These are phyloP conservation scores for Morone chrysops DNA, from an alignment of 2,113 vertebrate species.

Conservation along the genomic window DNA sequence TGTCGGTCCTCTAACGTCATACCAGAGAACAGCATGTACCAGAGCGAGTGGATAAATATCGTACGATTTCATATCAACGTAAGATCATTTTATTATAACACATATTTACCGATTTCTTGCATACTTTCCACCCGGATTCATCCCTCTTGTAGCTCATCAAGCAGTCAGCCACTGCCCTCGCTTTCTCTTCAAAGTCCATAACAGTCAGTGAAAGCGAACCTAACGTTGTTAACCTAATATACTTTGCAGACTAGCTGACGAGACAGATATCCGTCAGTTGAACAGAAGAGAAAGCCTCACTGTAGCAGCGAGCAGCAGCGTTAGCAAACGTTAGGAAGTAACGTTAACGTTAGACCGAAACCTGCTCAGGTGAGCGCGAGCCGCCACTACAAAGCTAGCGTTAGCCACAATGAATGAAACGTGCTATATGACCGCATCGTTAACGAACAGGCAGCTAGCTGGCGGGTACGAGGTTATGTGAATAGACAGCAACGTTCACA, in stretches of 20 bases:
- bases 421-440: conserved; percentile 11
- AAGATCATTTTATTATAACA: too few relatives aligned
- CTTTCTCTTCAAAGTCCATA: conserved; percentile 83
- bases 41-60: background rate
- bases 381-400: conserved; percentile 29
- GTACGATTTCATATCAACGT: background rate
- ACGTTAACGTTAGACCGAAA: background rate
- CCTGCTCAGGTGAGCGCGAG: conserved; percentile 22
- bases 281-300: background rate
- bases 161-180: conserved; percentile 83
- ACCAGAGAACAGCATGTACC: background rate
- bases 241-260: background rate
- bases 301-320: background rate
- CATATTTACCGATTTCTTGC: conserved; percentile 86
- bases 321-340: background rate
- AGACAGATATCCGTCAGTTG: background rate
- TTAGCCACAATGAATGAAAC: conserved; percentile 61
- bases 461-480: too few relatives aligned
- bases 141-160: conserved; percentile 86
- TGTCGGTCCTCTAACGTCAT: background rate
- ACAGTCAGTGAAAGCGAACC: background rate
- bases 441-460: background rate
- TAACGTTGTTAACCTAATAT: background rate
- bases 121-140: conserved; percentile 87
- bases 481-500: background rate